Evolutionary conservation across 37 sponge, comb jelly and placozoan species (phyloP), one percentile per base, ranked within the genome.

Genomic region (Eunapius fragilis): DNA sequence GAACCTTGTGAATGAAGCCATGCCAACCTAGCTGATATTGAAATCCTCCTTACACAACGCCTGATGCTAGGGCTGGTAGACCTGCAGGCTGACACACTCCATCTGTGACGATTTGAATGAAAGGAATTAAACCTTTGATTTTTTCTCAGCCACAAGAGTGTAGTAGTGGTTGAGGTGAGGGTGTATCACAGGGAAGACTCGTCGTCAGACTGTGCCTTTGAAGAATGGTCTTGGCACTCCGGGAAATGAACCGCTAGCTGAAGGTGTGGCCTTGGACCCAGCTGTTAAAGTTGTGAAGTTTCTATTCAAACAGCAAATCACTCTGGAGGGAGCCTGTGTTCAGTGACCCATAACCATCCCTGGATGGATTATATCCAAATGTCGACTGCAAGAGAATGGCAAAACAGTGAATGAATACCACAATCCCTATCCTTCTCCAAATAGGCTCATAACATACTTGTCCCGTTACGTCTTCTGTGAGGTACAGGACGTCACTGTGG

Each of bases 221-320:
- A 5, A 37, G 75, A 10, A 75, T 75, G 31, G 34, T 7, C 24
- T 75, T 2, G 34, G 34, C 75, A 31, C 35, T 33, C 36, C 24
- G 31, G 25, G 75, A 27, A 75, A 37, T 23, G 75, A 25, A 25
- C 32, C 32, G 0, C 58, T 10, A n/a, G n/a, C n/a, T n/a, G n/a
- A n/a, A n/a, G n/a, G n/a, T 72, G 73, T 72, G 73, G 58, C 14
- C 58, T 58, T 58, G 58, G 58, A 10, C n/a, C n/a, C n/a, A 10
- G 58, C 58, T 19, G 14, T 58, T 58, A 19, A 58, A 26, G 34
- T 14, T 32, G 69, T 85, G 19, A 17, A 95, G 85, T 41, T 89
- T 90, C 45, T 92, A 95, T 28, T 95, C 93, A 19, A 88, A 81
- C 47, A 85, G 90, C 31, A 95, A 68, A 37, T 95, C 96, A 90